Conservation (phyloP, 2,888 invertebrate genomes). For the Punctoribates punctum region DNA sequence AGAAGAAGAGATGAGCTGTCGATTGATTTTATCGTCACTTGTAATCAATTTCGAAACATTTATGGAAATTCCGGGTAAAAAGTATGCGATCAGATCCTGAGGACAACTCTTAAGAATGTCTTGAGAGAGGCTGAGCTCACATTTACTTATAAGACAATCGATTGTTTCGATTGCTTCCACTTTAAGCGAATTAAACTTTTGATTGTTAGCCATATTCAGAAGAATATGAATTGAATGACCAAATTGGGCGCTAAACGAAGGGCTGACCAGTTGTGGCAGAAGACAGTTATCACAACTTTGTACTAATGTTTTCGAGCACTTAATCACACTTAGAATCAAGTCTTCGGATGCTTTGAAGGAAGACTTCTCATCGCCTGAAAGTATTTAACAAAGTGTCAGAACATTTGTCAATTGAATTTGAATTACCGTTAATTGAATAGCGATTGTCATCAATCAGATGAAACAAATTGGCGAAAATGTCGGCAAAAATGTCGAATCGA, state of each 20-base stretch:
- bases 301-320: conserved; percentile 25
- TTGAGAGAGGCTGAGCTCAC: background rate
- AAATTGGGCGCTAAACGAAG: conserved; percentile 11
- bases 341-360: background rate
- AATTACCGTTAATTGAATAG: background rate
- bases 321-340: conserved; percentile 18
- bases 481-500: conserved; percentile 18
- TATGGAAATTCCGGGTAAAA: conserved; percentile 41
- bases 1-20: background rate
- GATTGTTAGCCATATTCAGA: background rate
- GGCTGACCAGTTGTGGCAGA: conserved; percentile 8
- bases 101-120: background rate
- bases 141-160: conserved; percentile 4
- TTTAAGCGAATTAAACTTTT: conserved; percentile 21
- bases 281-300: conserved; percentile 26
- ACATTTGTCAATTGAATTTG: background rate
- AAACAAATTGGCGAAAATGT: conserved; percentile 19
- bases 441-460: conserved; percentile 15
- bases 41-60: conserved; percentile 24
- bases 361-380: background rate
- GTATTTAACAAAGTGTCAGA: background rate
- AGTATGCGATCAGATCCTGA: conserved; percentile 33
- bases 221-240: conserved; percentile 38
- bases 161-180: background rate
- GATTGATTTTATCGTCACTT: conserved; percentile 40